A percentile compares a stretch with the other conserved stretches of the same genome.
Conservation (phyloP, 2,888 invertebrate species). For the Callimorpha dominula region DNA sequence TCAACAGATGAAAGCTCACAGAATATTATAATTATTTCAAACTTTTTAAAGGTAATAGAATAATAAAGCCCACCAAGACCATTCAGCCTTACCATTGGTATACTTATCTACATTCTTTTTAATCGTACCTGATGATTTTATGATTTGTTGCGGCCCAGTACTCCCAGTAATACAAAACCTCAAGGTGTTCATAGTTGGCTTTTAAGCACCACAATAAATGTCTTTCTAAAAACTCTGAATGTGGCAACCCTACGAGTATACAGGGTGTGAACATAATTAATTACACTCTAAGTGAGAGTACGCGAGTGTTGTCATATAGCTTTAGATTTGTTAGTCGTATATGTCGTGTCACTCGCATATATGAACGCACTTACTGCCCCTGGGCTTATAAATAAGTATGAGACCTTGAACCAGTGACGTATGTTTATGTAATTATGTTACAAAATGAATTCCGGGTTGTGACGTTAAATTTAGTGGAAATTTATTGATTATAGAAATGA, state of each 20-base stretch:
- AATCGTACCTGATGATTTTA: too few species aligned
- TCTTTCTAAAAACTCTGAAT: background rate
- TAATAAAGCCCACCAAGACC: too few species aligned
- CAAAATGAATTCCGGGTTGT: background rate
- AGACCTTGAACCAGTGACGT: constrained; percentile 11
- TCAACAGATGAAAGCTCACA: too few species aligned
- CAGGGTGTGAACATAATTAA: constrained; percentile 61
- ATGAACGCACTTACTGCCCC: background rate
- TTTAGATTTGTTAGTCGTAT: constrained; percentile 31
- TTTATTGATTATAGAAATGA: background rate
- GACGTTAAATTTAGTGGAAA: background rate
- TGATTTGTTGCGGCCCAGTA: too few species aligned
- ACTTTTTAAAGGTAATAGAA: too few species aligned
- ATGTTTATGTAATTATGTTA: background rate
- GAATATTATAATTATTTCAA: too few species aligned
- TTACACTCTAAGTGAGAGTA: constrained; percentile 56
- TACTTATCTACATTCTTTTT: too few species aligned
- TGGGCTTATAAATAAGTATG: background rate
- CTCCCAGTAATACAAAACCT: too few species aligned
- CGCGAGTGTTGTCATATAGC: constrained; percentile 46
- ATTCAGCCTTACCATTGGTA: too few species aligned
- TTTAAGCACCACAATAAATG: background rate
- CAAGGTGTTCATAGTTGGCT: too few species aligned
- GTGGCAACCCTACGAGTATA: constrained; percentile 43
- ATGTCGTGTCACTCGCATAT: constrained; percentile 6